Conservation (phyloP, 2,113 vertebrate species). For the Microtus ochrogaster region DNA sequence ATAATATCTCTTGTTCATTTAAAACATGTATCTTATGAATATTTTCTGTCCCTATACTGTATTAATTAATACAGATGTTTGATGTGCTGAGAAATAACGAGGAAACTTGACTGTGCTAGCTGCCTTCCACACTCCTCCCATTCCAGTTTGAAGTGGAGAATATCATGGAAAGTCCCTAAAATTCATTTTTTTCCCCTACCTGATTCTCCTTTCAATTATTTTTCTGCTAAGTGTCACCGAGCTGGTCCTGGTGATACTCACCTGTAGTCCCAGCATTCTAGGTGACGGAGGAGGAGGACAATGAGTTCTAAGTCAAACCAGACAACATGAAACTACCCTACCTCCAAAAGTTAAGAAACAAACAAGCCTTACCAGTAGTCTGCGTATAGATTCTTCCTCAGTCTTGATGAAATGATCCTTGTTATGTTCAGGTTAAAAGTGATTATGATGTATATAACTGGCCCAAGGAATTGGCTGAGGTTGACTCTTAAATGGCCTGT, state of each 20-base stretch:
- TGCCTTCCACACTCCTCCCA: not conserved
- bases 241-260: not conserved
- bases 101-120: not conserved
- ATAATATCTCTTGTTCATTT: slow-evolving; percentile 15
- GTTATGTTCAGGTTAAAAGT: not conserved
- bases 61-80: not conserved
- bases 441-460: not conserved
- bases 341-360: not conserved
- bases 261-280: no score
- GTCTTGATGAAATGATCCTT: slow-evolving; percentile 12
- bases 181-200: not conserved
- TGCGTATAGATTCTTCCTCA: not conserved
- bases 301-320: not conserved
- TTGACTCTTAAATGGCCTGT: not conserved
- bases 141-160: not conserved
- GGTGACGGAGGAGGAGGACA: not conserved
- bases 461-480: not conserved
- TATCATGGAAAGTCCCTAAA: not conserved
- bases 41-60: slow-evolving; percentile 16
- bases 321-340: not conserved
- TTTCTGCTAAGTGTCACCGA: not conserved
- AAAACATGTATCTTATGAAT: slow-evolving; percentile 12
- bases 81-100: not conserved
- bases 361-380: not conserved
- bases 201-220: not conserved